Percentiles rank a stretch among this genome's conserved stretches.
Conservation (phyloP, 2,888 invertebrate species). For the Amphipoea lucens region DNA sequence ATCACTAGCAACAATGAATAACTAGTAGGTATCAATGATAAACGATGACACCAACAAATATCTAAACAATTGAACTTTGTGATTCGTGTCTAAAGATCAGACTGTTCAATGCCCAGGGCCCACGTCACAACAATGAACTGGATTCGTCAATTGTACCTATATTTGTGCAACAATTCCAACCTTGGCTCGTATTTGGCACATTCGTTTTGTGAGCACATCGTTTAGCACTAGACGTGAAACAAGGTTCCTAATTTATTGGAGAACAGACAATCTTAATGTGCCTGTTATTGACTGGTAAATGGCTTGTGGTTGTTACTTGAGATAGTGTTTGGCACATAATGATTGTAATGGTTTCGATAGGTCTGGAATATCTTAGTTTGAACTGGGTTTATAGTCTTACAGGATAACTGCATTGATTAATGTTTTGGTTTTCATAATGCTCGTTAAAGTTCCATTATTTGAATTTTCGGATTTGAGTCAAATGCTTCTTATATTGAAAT, state of each 20-base stretch:
- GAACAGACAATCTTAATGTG: constrained; percentile 48
- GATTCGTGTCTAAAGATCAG: constrained; percentile 34
- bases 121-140: constrained; percentile 49
- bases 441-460: constrained; percentile 6
- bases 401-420: background rate
- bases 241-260: constrained; percentile 57
- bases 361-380: constrained; percentile 10
- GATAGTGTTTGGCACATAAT: constrained; percentile 22
- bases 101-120: constrained; percentile 36
- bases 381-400: constrained; percentile 1
- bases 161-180: constrained; percentile 62
- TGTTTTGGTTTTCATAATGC: constrained; percentile 19
- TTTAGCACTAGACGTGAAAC: constrained; percentile 38
- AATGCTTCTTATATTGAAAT: background rate
- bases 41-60: constrained; percentile 1
- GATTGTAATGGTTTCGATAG: constrained; percentile 19
- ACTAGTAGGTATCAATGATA: background rate
- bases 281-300: constrained; percentile 46
- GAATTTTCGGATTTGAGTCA: background rate
- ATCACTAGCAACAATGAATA: background rate
- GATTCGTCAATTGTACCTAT: constrained; percentile 47
- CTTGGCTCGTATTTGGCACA: constrained; percentile 59
- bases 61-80: constrained; percentile 33
- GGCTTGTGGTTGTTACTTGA: constrained; percentile 7
- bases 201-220: constrained; percentile 43